These are phyloP conservation scores for Herpetotheres cachinnans DNA, from an alignment of 2,113 vertebrate species.

Conservation along the genomic window DNA sequence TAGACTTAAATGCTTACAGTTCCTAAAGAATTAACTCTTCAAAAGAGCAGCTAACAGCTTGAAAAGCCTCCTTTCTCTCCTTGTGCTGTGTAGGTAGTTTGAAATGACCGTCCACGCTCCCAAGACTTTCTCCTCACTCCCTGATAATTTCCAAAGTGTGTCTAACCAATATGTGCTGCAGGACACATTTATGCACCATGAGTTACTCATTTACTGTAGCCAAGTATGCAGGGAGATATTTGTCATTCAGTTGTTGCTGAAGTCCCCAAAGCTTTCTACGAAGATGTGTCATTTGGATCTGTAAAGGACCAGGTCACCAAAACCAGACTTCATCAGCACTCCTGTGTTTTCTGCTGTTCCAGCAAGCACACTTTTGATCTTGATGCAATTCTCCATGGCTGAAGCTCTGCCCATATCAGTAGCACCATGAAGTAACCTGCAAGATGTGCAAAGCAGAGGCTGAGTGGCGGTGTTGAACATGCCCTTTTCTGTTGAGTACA, in stretches of 20 bases:
- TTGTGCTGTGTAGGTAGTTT: background rate
- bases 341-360: background rate
- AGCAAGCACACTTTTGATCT: background rate
- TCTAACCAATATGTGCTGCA: background rate
- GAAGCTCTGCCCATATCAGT: background rate
- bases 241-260: background rate
- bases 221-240: background rate
- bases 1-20: background rate
- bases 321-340: background rate
- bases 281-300: background rate
- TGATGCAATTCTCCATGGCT: background rate
- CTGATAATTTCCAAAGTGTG: background rate
- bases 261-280: background rate
- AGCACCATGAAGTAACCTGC: background rate
- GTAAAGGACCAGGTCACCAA: background rate
- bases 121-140: background rate
- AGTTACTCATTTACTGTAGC: background rate
- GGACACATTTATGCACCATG: background rate
- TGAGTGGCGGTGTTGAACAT: background rate
- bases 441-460: background rate
- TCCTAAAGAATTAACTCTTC: background rate
- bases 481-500: background rate
- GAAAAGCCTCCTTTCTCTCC: background rate
- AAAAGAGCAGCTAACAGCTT: background rate
- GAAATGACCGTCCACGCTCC: rapidly evolving